These are phyloP conservation scores for Acrocephalus scirpaceus DNA, from an alignment of 2,797 vertebrate species.

Conservation along the genomic window DNA sequence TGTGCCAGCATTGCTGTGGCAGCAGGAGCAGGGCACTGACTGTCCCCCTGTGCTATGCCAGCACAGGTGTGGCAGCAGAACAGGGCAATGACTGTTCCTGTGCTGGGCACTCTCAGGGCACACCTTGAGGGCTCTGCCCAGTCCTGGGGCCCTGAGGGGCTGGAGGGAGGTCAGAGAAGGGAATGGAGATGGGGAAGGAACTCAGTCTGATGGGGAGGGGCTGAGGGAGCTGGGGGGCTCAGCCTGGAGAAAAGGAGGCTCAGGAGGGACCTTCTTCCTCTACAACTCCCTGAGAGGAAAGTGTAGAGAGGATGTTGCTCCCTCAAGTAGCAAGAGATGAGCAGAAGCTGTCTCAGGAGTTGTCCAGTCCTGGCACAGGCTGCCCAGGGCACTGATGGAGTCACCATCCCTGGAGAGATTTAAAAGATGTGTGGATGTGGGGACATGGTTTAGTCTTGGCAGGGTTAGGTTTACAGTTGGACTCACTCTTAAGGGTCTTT, in stretches of 20 bases:
- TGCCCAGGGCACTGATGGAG: neutral
- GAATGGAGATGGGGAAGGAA: neutral
- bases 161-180: neutral
- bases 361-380: neutral
- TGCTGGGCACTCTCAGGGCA: neutral
- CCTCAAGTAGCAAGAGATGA: accelerated
- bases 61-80: no score
- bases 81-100: no score
- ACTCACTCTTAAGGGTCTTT: neutral
- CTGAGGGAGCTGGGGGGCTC: neutral
- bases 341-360: neutral
- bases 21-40: no score
- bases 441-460: neutral
- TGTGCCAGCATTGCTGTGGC: no score
- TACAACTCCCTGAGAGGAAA: neutral
- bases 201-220: neutral
- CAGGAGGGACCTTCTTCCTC: neutral
- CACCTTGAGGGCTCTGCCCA: neutral
- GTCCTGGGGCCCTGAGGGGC: neutral
- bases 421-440: neutral
- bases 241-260: neutral
- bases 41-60: no score
- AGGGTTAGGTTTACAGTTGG: neutral
- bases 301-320: neutral
- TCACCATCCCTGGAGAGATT: no score